phyloP scores from a whole-genome alignment of 2,113 vertebrate genomes.

The Sapajus apella region DNA sequence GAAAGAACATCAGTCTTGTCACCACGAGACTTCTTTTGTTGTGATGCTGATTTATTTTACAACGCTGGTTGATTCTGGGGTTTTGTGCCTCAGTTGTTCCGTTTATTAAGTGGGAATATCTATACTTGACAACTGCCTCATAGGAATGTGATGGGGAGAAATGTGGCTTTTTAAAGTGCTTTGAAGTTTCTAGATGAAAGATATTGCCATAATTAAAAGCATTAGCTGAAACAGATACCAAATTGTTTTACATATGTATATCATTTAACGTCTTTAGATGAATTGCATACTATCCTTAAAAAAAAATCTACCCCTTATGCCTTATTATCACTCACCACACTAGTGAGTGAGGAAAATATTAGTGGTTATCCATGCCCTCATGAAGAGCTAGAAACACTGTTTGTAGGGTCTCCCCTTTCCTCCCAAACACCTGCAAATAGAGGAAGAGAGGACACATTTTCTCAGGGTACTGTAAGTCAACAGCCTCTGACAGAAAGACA shows the following conservation, averaged over 20 bases:
- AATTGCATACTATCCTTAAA: neutral
- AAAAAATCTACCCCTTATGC: neutral
- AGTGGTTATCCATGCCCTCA: neutral
- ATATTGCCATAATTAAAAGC: slow-evolving; percentile 57
- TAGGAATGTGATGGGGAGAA: neutral
- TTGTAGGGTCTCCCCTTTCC: neutral
- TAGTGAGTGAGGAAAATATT: neutral
- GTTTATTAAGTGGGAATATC: neutral
- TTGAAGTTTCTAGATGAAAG: slow-evolving; percentile 71
- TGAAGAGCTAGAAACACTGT: neutral
- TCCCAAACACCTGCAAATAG: slow-evolving; percentile 12
- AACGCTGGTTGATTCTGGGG: neutral
- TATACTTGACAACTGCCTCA: neutral
- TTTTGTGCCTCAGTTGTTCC: slow-evolving; percentile 36
- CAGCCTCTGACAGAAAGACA: slow-evolving; percentile 84
- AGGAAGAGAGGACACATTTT: slow-evolving; percentile 29
- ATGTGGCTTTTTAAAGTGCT: neutral
- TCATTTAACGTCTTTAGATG: neutral
- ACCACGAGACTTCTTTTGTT: neutral
- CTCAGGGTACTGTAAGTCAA: slow-evolving; percentile 68
- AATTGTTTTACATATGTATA: slow-evolving; percentile 60
- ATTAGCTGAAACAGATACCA: slow-evolving; percentile 54
- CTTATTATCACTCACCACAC: neutral
- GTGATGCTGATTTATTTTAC: neutral
- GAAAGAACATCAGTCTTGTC: neutral